These are phyloP conservation scores for Tokudaia tokunoshimensis DNA, from an alignment of 2,797 vertebrate genomes.

Conservation along the genomic window DNA sequence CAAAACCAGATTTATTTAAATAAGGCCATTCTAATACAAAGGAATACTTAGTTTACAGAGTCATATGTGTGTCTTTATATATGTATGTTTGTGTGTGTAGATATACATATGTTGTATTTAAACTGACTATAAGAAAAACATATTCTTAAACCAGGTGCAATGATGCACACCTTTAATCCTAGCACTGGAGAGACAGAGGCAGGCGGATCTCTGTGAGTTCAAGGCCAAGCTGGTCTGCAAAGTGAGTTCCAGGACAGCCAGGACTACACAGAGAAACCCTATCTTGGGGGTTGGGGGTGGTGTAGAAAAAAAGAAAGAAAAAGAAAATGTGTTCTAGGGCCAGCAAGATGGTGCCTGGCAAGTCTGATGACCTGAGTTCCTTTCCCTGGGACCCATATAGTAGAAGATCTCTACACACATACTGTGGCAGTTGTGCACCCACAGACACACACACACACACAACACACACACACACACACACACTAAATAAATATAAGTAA, in stretches of 20 bases:
- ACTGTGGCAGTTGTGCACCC: background rate
- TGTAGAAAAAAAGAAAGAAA: background rate
- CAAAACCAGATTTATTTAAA: slow-evolving; percentile 69
- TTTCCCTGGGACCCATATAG: background rate
- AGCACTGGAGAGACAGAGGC: background rate
- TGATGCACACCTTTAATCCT: background rate
- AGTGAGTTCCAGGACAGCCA: background rate
- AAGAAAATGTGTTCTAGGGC: background rate
- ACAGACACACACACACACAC: background rate
- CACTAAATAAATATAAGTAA: background rate
- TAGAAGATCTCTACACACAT: background rate
- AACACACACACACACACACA: background rate
- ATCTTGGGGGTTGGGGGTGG: too few species aligned
- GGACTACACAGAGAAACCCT: background rate
- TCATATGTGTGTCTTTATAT: background rate
- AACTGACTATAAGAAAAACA: slow-evolving; percentile 59
- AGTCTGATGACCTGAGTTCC: background rate
- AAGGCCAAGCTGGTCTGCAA: background rate
- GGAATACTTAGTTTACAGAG: slow-evolving; percentile 61
- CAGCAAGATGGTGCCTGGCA: background rate
- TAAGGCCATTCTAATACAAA: slow-evolving; percentile 71
- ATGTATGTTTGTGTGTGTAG: background rate
- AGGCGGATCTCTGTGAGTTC: background rate
- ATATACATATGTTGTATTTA: slow-evolving; percentile 37
- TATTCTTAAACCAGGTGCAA: background rate